A percentile compares a stretch with the other conserved stretches of the same genome.
These are phyloP conservation scores for Rhagophthalmus giganteus DNA, from an alignment of 2,888 invertebrate species.

Conservation along the genomic window DNA sequence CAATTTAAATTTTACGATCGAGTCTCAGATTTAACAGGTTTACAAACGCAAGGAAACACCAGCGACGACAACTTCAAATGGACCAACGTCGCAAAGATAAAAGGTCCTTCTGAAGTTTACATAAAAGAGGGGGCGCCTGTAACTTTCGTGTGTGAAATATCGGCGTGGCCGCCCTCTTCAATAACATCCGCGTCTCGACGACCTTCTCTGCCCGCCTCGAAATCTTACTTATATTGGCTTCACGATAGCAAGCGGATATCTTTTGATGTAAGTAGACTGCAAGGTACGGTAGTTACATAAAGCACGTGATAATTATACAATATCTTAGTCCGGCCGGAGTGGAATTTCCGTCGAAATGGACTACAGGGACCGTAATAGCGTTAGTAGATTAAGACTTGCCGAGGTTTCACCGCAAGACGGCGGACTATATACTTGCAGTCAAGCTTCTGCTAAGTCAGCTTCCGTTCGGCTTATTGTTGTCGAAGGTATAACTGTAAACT, in stretches of 20 bases:
- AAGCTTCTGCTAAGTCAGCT: constrained; percentile 62
- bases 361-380: constrained; percentile 61
- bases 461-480: constrained; percentile 65
- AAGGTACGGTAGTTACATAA: constrained; percentile 19
- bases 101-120: constrained; percentile 61
- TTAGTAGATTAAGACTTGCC: constrained; percentile 65
- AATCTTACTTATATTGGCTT: constrained; percentile 58
- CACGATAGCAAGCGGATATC: constrained; percentile 61
- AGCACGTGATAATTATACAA: constrained; percentile 23
- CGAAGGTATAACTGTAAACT: constrained; percentile 59
- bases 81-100: constrained; percentile 53
- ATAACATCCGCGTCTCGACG: constrained; percentile 14
- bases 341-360: constrained; percentile 68
- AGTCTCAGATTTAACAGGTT: constrained; percentile 25
- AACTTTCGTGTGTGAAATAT: constrained; percentile 62
- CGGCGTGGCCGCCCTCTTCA: constrained; percentile 40
- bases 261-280: constrained; percentile 56
- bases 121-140: constrained; percentile 60
- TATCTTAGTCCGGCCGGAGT: constrained; percentile 56
- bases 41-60: constrained; percentile 22
- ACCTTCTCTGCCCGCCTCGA: constrained; percentile 32
- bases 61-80: constrained; percentile 33
- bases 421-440: constrained; percentile 68
- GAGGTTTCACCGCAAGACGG: constrained; percentile 60
- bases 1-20: constrained; percentile 1